Evolutionary conservation across 2,113 vertebrate species (phyloP).

Genomic region (Ochotona curzoniae): DNA sequence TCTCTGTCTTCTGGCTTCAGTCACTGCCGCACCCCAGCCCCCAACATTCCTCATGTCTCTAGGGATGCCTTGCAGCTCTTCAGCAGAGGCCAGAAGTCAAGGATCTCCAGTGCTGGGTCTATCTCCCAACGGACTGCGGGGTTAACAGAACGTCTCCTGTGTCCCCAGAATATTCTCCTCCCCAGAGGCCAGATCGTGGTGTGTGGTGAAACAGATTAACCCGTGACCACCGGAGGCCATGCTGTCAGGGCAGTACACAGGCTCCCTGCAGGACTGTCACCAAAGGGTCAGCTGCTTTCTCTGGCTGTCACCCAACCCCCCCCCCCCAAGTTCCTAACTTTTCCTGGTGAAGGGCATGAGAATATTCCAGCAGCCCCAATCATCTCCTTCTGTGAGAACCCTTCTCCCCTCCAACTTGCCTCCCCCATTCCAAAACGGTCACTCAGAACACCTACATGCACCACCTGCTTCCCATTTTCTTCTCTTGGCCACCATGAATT

Average conservation of each 20-base stretch:
- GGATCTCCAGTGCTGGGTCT: background rate
- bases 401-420: background rate
- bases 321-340: background rate
- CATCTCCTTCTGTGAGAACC: background rate
- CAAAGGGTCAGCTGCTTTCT: background rate
- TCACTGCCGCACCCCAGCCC: fast-evolving
- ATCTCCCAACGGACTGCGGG: background rate
- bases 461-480: background rate
- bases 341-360: background rate
- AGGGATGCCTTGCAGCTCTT: background rate
- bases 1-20: background rate
- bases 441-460: background rate
- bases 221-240: too few species aligned
- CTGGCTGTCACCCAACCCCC: background rate
- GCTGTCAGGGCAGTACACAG: background rate
- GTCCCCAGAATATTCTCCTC: background rate
- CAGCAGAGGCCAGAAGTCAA: slow-evolving; percentile 6
- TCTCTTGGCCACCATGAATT: background rate
- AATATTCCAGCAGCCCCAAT: background rate
- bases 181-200: background rate
- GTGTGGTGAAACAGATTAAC: background rate
- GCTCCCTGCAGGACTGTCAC: background rate
- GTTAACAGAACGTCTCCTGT: background rate
- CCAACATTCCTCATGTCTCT: background rate
- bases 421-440: background rate